Conservation (phyloP, 1,140 invertebrate species). For the Ceratitis capitata region DNA sequence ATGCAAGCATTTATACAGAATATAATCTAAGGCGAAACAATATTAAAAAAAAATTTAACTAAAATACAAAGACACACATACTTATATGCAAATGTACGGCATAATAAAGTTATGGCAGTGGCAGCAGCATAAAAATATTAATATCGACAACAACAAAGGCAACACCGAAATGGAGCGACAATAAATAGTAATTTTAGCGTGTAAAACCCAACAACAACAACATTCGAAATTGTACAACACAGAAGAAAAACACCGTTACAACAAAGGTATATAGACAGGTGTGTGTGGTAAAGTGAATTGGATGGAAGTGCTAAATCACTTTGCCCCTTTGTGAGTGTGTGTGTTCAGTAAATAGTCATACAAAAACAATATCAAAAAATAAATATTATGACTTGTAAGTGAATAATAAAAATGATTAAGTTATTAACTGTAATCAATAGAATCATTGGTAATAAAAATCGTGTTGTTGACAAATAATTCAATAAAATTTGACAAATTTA, state of each 20-base stretch:
- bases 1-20: neutral
- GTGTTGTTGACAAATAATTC: too few species aligned
- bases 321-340: too few species aligned
- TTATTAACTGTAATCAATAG: too few species aligned
- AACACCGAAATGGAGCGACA: conserved; percentile 14
- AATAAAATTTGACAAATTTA: too few species aligned
- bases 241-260: neutral
- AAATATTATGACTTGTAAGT: too few species aligned
- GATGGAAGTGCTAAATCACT: neutral
- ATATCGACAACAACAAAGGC: neutral
- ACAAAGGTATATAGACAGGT: neutral
- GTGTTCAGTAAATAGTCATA: too few species aligned
- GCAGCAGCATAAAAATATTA: neutral
- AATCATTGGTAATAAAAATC: too few species aligned
- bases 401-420: too few species aligned
- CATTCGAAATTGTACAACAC: neutral
- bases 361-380: too few species aligned
- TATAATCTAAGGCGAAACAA: neutral
- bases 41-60: neutral
- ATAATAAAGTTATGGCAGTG: neutral
- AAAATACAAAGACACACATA: neutral
- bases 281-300: too few species aligned
- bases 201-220: too few species aligned
- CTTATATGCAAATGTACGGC: neutral
- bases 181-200: neutral